These are phyloP conservation scores for Exaiptasia diaphana DNA, from an alignment of 64 coral and sea anemone species.

Conservation along the genomic window DNA sequence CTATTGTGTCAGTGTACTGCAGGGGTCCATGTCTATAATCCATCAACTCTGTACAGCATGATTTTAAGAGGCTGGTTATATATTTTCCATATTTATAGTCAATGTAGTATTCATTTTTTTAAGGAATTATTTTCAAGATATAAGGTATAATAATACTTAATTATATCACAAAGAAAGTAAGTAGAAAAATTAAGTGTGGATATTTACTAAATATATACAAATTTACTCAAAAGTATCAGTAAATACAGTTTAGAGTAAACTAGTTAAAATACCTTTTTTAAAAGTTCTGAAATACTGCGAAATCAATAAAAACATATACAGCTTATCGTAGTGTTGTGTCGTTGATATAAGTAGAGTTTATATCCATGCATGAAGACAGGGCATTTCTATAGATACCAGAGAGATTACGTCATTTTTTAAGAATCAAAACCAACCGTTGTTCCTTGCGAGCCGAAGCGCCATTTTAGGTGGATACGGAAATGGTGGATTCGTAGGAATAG, in stretches of 20 bases:
- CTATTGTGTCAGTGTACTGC: neutral
- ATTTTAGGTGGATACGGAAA: too few species aligned
- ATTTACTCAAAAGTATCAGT: neutral
- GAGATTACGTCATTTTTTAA: too few species aligned
- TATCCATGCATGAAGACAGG: too few species aligned
- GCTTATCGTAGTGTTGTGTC: too few species aligned
- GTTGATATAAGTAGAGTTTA: too few species aligned
- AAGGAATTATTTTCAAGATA: conserved; percentile 43
- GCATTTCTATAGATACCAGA: too few species aligned
- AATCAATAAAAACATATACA: conserved; percentile 6
- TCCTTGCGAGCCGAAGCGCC: too few species aligned
- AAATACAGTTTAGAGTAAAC: neutral
- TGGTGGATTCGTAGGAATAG: too few species aligned
- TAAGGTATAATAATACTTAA: neutral
- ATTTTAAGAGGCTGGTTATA: conserved; percentile 4
- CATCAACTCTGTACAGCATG: neutral
- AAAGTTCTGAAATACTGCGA: neutral
- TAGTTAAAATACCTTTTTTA: neutral
- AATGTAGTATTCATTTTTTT: conserved; percentile 16
- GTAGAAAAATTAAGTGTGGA: neutral
- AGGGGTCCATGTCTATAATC: neutral
- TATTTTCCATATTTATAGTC: conserved; percentile 34
- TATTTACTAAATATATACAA: neutral
- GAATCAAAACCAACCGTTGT: too few species aligned
- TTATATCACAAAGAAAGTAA: neutral